Base-by-base conservation (phyloP, 2,113 vertebrate species). In the Fulica atra region DNA sequence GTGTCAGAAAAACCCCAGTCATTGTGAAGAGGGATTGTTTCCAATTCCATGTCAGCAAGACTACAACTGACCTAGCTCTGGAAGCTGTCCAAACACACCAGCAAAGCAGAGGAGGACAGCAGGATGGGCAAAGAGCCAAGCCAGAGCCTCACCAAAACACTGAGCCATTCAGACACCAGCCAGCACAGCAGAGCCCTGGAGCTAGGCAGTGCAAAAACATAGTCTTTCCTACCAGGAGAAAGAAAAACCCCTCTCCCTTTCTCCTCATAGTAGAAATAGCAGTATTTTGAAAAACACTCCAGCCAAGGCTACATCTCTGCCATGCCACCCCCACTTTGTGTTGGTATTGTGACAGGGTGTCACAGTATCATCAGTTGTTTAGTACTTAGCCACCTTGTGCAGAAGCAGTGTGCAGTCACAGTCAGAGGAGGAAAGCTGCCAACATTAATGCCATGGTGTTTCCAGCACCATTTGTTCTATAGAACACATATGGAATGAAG, bases 51-150 rank as follows among this genome's bases (percentile, higher is more conserved):
- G 1, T 42, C 79, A 94, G 56, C 0, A 0, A 35, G 56, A 71
- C 56, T 78, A 86, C 50, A 70, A 71, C 46, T 71, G 66, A 68
- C 57, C 51, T 46, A 87, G 65, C 48, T 63, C 61, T 91, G 87
- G 92, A 95, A 84, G 77, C 46, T 46, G 63, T 79, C 81, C 93
- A 91, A 94, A 64, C 31, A 71, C 36, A 71, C 46, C 60, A 89
- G 66, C 64, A 84, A 81, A 92, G 78, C 68, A 84, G 46, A 81
- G 33, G 64, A 74, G 10, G 59, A 86, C 36, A 91, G 77, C 13
- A 92, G 42, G 6, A 89, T 0, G 7, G 77, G 95, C 77, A 18
- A 86, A 70, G 18, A 72, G 71, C 94, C 92, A 95, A 92, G 35
- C 44, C 65, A 93, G 48, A 79, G 71, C 18, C 6, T 63, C 40